Conservation (phyloP, 2,888 invertebrate species). For the Meiosimyza decipiens region DNA sequence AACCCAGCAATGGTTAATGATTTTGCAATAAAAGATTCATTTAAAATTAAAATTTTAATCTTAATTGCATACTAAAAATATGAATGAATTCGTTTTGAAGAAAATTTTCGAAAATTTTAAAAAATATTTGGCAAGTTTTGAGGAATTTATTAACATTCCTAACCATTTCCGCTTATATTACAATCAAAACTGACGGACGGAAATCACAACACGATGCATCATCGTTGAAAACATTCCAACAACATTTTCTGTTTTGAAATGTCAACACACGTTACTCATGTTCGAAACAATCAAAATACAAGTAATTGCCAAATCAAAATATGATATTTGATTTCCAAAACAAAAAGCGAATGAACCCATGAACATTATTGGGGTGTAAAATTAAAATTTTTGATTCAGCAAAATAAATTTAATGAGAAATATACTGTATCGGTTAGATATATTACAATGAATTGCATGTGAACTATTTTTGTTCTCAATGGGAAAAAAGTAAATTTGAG, state of each 20-base stretch:
- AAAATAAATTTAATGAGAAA: conserved; percentile 5
- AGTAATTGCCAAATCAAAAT: not conserved
- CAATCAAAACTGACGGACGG: not conserved
- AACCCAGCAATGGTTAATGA: too few species aligned
- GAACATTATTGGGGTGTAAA: too few species aligned
- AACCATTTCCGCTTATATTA: not conserved
- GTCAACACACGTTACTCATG: conserved; percentile 16
- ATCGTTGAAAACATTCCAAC: not conserved
- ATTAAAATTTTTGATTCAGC: not conserved
- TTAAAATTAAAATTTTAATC: too few species aligned
- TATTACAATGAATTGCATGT: too few species aligned
- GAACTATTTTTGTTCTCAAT: too few species aligned
- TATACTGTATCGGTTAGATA: not conserved
- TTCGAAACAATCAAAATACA: not conserved
- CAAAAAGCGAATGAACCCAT: not conserved
- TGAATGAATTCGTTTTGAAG: too few species aligned
- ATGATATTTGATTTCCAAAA: conserved; percentile 9
- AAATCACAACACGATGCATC: conserved; percentile 22
- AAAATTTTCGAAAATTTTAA: too few species aligned
- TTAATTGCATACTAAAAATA: too few species aligned
- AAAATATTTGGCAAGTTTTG: too few species aligned
- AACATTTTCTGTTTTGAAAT: not conserved
- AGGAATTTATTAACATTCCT: not conserved
- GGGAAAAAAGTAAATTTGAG: too few species aligned
- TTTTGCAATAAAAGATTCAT: too few species aligned